Percentiles rank a stretch among this genome's conserved stretches.
Evolutionary conservation across 2,888 invertebrate species (phyloP).

Genomic region (Tetragonisca angustula): DNA sequence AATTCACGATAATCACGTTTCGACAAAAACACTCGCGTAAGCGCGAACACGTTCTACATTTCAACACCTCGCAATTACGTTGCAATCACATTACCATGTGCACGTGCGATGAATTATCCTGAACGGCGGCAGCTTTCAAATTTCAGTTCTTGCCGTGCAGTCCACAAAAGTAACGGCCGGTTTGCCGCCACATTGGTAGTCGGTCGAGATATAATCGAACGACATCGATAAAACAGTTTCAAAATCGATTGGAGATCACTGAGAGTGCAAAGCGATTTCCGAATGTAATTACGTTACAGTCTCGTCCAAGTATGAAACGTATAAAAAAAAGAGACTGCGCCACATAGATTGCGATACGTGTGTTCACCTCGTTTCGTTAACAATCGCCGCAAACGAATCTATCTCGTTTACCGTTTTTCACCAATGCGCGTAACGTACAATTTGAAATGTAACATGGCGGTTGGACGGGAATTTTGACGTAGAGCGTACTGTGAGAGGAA

Average conservation of each 20-base stretch:
- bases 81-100: not conserved
- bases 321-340: not conserved
- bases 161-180: not conserved
- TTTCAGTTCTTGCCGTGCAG: not conserved
- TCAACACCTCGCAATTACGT: not conserved
- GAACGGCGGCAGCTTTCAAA: not conserved
- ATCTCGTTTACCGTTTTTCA: not conserved
- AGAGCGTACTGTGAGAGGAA: not conserved
- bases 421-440: slow-evolving; percentile 29
- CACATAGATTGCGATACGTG: not conserved
- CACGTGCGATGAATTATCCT: not conserved
- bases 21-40: not conserved
- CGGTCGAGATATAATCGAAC: slow-evolving; percentile 2
- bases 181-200: slow-evolving; percentile 35
- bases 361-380: not conserved
- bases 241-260: slow-evolving; percentile 43
- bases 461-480: slow-evolving; percentile 18
- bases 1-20: slow-evolving; percentile 16
- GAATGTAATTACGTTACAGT: not conserved
- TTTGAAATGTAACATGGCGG: slow-evolving; percentile 57
- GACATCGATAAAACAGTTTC: slow-evolving; percentile 53
- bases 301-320: too few relatives aligned
- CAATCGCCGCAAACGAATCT: slow-evolving; percentile 4
- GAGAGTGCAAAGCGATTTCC: not conserved
- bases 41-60: not conserved